Evolutionary conservation across 2,888 invertebrate species (phyloP), one percentile per base, ranked within the genome.

Genomic region (Caenorhabditis virilis): DNA sequence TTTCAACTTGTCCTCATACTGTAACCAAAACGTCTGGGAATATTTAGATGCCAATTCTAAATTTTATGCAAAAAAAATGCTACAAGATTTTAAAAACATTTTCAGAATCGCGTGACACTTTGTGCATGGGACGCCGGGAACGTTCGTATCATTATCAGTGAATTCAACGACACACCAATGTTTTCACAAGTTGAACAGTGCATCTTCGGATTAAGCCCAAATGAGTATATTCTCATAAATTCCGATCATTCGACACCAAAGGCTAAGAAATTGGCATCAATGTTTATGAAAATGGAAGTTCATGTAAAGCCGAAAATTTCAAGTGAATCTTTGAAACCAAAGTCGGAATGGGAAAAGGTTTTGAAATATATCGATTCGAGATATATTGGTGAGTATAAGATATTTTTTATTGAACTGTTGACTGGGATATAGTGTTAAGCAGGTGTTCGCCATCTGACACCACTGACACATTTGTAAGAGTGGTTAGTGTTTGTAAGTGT

Each of bases 61-160:
- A n/a, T n/a, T 68, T 41, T 11, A 25, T 23, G 11, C 23, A 15
- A 20, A 11, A 9, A n/a, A 9, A 18, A 42, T 7, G 7, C 35
- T 18, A 35, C 2, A 5, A 1, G 16, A n/a, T 16, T 33, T 20
- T 5, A 7, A 13, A 13, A n/a, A n/a, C 9, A 1, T 20, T 57
- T 77, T 57, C 46, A 77, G 77, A 77, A 72, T 46, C 54, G 56
- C 26, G 66, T 77, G 15, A 49, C 66, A 0, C 39, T 76, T 9
- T 63, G 60, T 13, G 74, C 72, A 9, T 74, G 74, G 67, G 76
- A 78, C 33, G 52, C 64, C 2, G 68, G 64, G 39, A 73, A 77
- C 20, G 56, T 74, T 30, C 67, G 74, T 1, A 53, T 78, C 16
- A 56, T 71, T 3, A 55, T 64, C 1, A 62, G 74, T 33, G 72